Evolutionary conservation across 2,113 vertebrate species (phyloP).

Genomic region (Paraplagusia blochii): DNA sequence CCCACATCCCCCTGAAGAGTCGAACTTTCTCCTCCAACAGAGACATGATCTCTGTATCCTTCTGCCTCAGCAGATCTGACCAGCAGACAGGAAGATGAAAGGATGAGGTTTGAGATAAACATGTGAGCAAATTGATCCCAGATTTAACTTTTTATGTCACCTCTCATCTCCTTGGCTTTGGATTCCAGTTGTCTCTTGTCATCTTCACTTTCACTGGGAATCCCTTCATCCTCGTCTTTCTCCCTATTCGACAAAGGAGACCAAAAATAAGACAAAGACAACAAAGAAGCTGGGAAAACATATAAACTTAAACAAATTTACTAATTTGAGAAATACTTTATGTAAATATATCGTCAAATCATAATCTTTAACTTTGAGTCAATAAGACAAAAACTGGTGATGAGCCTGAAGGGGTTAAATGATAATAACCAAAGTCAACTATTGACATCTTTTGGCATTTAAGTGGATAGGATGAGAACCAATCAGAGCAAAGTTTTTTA

Average conservation of each 20-base stretch:
- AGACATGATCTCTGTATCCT: conserved; percentile 89
- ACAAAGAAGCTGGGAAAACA: background rate
- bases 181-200: conserved; percentile 86
- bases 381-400: too few species aligned
- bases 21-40: conserved; percentile 89
- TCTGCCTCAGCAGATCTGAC: conserved; percentile 87
- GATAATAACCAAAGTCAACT: too few species aligned
- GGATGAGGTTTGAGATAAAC: background rate
- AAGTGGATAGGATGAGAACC: too few species aligned
- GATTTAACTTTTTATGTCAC: conserved; percentile 62
- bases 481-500: too few species aligned
- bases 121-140: background rate
- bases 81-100: background rate
- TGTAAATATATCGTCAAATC: too few species aligned
- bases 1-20: conserved; percentile 89
- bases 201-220: conserved; percentile 93
- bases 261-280: background rate
- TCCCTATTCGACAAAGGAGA: conserved; percentile 73
- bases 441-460: too few species aligned
- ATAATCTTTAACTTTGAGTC: too few species aligned
- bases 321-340: too few species aligned
- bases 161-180: conserved; percentile 90
- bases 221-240: conserved; percentile 94
- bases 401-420: too few species aligned
- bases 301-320: too few species aligned